A percentile compares a stretch with the other conserved stretches of the same genome.
phyloP scores from a whole-genome alignment of 2,888 invertebrate genomes.

The Drosophila paranaensis region DNA sequence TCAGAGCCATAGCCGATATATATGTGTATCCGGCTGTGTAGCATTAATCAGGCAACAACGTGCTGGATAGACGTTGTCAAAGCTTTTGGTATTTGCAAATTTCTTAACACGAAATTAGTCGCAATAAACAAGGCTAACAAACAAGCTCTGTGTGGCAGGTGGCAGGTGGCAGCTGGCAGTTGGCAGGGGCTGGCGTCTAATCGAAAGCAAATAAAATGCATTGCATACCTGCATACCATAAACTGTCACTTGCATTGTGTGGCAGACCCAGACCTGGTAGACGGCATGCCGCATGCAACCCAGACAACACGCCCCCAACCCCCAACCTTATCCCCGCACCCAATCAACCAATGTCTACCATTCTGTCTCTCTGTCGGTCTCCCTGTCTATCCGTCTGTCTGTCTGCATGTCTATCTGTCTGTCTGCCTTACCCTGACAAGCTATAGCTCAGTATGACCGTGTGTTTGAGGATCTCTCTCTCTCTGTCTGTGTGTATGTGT shows the following conservation, averaged over 20 bases:
- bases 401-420: constrained; percentile 22
- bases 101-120: constrained; percentile 79
- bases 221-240: constrained; percentile 77
- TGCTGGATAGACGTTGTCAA: constrained; percentile 45
- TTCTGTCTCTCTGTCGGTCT: constrained; percentile 24
- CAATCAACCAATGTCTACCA: constrained; percentile 11
- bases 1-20: constrained; percentile 39
- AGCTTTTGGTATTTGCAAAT: constrained; percentile 69
- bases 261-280: constrained; percentile 27
- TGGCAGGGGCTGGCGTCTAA: constrained; percentile 52
- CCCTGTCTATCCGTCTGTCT: constrained; percentile 10
- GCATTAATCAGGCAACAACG: constrained; percentile 47
- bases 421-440: constrained; percentile 27
- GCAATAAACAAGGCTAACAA: constrained; percentile 75
- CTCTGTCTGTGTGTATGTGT: constrained; percentile 20
- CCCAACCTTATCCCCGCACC: background rate
- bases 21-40: constrained; percentile 38
- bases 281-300: constrained; percentile 37
- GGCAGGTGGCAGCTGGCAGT: background rate
- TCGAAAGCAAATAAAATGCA: constrained; percentile 79
- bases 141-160: constrained; percentile 35
- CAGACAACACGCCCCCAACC: constrained; percentile 24
- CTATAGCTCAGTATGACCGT: constrained; percentile 16
- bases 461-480: constrained; percentile 6
- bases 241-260: constrained; percentile 73